Evolutionary conservation across 2,797 vertebrate species (phyloP).

Genomic region (Borostomias antarcticus): DNA sequence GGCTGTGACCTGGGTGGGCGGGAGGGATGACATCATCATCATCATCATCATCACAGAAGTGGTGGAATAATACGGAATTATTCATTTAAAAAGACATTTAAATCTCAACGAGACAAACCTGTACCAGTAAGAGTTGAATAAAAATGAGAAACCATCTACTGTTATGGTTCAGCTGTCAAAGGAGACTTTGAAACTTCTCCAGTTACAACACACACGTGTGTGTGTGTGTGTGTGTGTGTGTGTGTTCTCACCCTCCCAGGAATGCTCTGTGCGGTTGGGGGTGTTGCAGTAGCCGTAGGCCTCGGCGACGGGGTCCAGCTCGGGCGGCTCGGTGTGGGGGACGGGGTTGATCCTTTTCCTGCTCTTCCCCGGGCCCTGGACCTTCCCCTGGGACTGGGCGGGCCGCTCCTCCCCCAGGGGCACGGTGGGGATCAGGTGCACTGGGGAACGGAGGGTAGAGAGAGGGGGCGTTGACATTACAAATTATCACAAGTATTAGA

Average conservation of each 20-base stretch:
- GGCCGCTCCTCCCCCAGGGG: constrained; percentile 74
- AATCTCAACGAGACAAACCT: too few species aligned
- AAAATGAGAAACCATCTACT: too few species aligned
- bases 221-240: not conserved
- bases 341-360: constrained; percentile 89
- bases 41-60: not conserved
- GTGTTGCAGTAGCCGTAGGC: constrained; percentile 91
- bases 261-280: constrained; percentile 84
- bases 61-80: too few species aligned
- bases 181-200: not conserved
- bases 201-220: not conserved
- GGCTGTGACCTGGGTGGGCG: constrained; percentile 87
- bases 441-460: constrained; percentile 55
- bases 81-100: too few species aligned
- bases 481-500: not conserved
- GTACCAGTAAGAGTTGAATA: too few species aligned
- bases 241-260: constrained; percentile 88
- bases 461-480: not conserved
- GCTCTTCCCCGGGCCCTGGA: constrained; percentile 76
- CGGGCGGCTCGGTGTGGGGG: constrained; percentile 80
- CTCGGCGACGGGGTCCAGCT: constrained; percentile 84
- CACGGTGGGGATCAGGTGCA: constrained; percentile 86
- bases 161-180: too few species aligned
- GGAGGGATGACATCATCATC: constrained; percentile 5
- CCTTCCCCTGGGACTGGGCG: constrained; percentile 42